Base-by-base conservation (phyloP, 2,888 invertebrate species). In the Nymphalis polychloros region DNA sequence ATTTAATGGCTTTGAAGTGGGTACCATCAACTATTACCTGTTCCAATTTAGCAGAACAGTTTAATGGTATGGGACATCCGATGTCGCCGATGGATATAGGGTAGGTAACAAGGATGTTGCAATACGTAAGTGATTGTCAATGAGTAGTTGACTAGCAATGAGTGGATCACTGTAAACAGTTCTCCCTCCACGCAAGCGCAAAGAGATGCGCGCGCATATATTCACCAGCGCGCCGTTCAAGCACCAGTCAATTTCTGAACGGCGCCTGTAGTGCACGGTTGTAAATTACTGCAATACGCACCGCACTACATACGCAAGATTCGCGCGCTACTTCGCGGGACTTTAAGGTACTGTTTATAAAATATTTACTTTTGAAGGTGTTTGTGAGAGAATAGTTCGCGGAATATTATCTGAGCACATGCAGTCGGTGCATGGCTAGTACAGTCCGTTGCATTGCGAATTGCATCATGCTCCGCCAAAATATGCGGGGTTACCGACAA, bases 171-270 rank as follows among this genome's bases (percentile, higher is more conserved):
- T 68, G 73, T 74, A 71, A 69, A 49, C 63, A 67, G 73, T 73
- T 78, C 86, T 85, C 88, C 88, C 89, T 82, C 86, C 88, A 85
- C 90, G 88, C 88, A 88, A 57, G 84, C 88, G 89, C 85, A 84
- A 73, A 73, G 83, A 81, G 85, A 84, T 89, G 91, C 91, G 91
- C 88, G 88, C 91, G 89, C 89, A 90, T 91, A 91, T 82, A 92
- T 88, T 81, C 85, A 81, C 82, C 81, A 77, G 75, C 87, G 76
- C 84, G 80, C 75, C 80, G 82, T 75, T 77, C 81, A 80, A 82
- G 76, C 80, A 83, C 79, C 90, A 92, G 91, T 92, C 89, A 86
- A 89, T 90, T 83, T 82, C 79, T 78, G 82, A 81, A 68, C 73
- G 68, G 69, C 74, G 73, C 63, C 46, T 35, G 70, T 62, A 62